Evolutionary conservation across 2,888 invertebrate genomes (phyloP), one percentile per base, ranked within the genome.

Genomic region (Galerucella calmariensis): DNA sequence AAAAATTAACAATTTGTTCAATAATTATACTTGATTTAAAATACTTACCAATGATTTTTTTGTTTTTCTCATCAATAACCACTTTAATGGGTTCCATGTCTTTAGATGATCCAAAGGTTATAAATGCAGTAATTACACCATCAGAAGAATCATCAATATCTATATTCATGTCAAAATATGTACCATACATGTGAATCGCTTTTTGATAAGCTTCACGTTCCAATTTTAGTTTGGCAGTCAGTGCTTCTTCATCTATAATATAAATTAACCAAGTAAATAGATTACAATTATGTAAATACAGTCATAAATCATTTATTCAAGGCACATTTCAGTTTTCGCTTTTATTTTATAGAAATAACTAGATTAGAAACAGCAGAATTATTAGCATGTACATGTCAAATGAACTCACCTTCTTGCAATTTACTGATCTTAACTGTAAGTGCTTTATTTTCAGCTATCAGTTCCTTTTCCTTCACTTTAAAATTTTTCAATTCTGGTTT

Each of bases 21-120:
- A 48, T 12, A 12, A 48, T 48, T 9, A 16, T 16, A 61, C 2
- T 24, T 35, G 14, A 35, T 27, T 12, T 35, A 12, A 61, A 35
- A 16, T 65, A 65, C 41, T 67, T 67, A 78, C 78, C 71, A 53
- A 78, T 72, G 46, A 78, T 72, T 73, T 73, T 72, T 67, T 69
- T 71, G 11, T 75, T 44, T 10, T 44, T 59, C 67, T 71, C 66
- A 65, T 78, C 69, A 4, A 76, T 61, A 24, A 67, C 27, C 66
- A 78, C 69, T 48, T 75, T 72, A n/a, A 76, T 46, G 11, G 75
- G 67, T 20, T 56, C 58, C 8, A 44, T 53, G 69, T 72, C 56
- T 35, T 48, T 58, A 46, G 53, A 69, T 48, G 41, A 66, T 12
- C 46, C 46, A 72, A 78, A 76, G n/a, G 41, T 53, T n/a, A 78